Evolutionary conservation across 2,797 vertebrate genomes (phyloP), one percentile per base, ranked within the genome.

Genomic region (Gallinago solitaria): DNA sequence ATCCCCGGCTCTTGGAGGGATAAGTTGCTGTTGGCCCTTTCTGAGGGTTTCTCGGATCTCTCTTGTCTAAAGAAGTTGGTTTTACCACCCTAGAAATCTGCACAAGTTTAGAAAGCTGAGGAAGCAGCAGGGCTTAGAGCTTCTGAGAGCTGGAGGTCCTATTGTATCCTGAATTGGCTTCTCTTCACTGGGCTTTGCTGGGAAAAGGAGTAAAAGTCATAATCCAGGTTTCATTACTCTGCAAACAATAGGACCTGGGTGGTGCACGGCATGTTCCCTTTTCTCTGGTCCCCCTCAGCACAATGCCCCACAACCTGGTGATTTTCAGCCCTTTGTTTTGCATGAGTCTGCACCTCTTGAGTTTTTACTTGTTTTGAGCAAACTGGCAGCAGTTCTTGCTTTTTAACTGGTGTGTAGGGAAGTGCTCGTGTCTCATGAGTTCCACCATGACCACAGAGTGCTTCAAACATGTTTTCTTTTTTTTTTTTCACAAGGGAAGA

Each of bases 151-250:
- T 92, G 78, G 70, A 93, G 95, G 25, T 86, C 69, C 73, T 88
- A 23, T 54, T 73, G 65, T 91, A 57, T 39, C 37, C 71, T 76
- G 71, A 89, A 54, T 17, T 91, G 56, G 33, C 64, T 56, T 68
- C 17, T 57, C 60, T 68, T 61, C 11, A 27, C 76, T 91, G 48
- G 30, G 35, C 94, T 96, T 83, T 88, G 76, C 13, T 63, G 68
- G 71, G 87, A 96, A 95, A 97, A 80, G 30, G 70, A 83, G 70
- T 67, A 94, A 94, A 81, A 90, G 73, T 68, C 20, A 32, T 64
- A 78, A 60, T 9, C 17, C 27, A 53, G 56, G 65, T 73, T 80
- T 68, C 28, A 24, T 71, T 76, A 23, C 82, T 59, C 25, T 89
- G 32, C 64, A 74, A 74, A 93, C 60, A 81, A 93, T 93, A 33